Base-by-base conservation (phyloP, 2,113 vertebrate species). In the Thunnus thynnus region DNA sequence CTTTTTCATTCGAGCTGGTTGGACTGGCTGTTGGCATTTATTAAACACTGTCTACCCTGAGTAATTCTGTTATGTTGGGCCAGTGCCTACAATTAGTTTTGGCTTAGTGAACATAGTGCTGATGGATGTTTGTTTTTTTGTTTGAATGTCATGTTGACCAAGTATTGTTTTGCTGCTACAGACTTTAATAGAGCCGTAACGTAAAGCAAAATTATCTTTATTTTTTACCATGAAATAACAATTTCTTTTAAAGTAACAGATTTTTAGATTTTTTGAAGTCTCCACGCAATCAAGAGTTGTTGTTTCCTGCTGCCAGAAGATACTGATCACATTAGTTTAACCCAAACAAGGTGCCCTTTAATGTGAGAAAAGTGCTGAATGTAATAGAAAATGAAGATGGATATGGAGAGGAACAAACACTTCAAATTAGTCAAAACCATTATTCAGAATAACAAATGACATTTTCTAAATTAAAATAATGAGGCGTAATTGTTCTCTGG, bases 61-160 rank as follows among this genome's bases (percentile, higher is more conserved):
- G 61, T 65, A 14, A 61, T 30, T 55, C 17, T 68, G 72, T 65
- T 75, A 60, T 66, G 50, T 78, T 78, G 76, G 66, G 52, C 51
- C 66, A 10, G 55, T 72, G 83, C 73, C 77, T 13, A 5, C 67
- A 76, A 18, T 80, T 70, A 50, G 58, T 77, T 74, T 65, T 48
- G 30, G 66, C 46, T 70, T 17, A 22, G 20, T 69, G 27, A 67
- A 57, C 36, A 30, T 30, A 20, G 8, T 18, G 6, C 36, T 65
- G 48, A 67, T 82, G 14, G 66, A 16, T 1, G 7, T 61, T 18
- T 13, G 3, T 58, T 54, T 58, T 54, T 41, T 41, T 41, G 36
- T 41, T 41, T 41, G 36, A 9, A 41, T 10, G 3, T 71, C 44
- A 4, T 44, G 11, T 52, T 46, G 30, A 30, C 3, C 17, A 8